Conservation (phyloP, 2,888 invertebrate genomes). For the Cataglyphis livida region DNA sequence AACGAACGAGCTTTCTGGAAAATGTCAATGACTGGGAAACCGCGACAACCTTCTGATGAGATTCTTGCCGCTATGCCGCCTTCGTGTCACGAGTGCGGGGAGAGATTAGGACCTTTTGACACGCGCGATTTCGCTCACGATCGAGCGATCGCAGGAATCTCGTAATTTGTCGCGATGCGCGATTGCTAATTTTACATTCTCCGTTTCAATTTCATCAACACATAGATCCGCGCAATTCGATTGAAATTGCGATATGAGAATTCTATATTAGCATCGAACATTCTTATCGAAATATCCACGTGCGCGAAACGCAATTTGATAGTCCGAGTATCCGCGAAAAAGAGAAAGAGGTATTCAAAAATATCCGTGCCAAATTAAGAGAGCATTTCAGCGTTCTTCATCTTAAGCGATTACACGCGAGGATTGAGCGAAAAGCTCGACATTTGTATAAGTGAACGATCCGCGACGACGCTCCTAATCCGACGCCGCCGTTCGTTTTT, state of each 20-base stretch:
- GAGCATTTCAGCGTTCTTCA: too few relatives aligned
- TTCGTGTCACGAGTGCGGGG: neutral
- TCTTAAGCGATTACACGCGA: neutral
- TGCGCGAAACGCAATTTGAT: neutral
- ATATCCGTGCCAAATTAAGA: neutral
- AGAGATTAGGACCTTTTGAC: constrained; percentile 59
- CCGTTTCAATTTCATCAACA: neutral
- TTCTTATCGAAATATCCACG: constrained; percentile 17
- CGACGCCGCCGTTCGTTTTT: constrained; percentile 50
- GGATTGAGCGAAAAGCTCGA: neutral
- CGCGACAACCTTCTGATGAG: neutral
- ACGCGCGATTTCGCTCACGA: constrained; percentile 40
- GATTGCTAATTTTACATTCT: constrained; percentile 40
- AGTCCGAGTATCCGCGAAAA: neutral
- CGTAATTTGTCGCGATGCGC: constrained; percentile 68
- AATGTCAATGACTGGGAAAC: constrained; percentile 69
- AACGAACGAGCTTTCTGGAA: constrained; percentile 71
- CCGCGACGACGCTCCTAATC: constrained; percentile 37
- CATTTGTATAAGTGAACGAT: neutral
- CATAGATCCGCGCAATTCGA: constrained; percentile 32
- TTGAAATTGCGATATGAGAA: constrained; percentile 20
- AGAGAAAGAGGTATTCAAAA: neutral
- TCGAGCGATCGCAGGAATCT: constrained; percentile 34
- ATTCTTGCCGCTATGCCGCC: too few relatives aligned
- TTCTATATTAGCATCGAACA: constrained; percentile 2